Evolutionary conservation across 2,797 vertebrate genomes (phyloP).

Genomic region (Myotis myotis): DNA sequence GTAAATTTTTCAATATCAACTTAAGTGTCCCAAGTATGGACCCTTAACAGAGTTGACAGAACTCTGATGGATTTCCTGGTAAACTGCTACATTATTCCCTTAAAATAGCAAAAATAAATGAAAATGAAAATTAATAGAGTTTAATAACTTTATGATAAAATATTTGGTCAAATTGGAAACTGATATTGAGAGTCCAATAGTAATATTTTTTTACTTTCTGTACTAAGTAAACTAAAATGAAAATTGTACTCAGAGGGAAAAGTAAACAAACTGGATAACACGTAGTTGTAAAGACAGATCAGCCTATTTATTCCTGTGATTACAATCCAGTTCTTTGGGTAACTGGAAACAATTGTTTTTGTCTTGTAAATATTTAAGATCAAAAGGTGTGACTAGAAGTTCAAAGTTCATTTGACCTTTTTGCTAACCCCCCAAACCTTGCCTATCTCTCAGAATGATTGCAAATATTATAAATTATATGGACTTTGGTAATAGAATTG

Average conservation of each 20-base stretch:
- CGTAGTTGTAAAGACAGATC: neutral
- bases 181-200: neutral
- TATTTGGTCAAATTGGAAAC: neutral
- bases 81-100: neutral
- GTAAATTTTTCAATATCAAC: neutral
- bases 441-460: neutral
- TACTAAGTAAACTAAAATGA: neutral
- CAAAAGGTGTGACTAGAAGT: neutral
- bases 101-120: neutral
- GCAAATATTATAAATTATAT: neutral
- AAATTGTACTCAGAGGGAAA: neutral
- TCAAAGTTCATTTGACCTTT: neutral
- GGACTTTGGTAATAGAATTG: neutral
- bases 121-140: neutral
- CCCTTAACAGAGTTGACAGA: neutral
- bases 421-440: neutral
- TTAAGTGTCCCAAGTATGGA: neutral
- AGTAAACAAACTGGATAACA: neutral
- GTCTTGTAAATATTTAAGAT: neutral
- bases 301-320: neutral
- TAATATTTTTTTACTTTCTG: neutral
- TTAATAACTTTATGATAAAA: neutral
- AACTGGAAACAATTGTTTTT: neutral
- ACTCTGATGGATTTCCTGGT: neutral
- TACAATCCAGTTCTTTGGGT: neutral